These are phyloP conservation scores for Anarrhichthys ocellatus DNA, from an alignment of 2,113 vertebrate species.

Conservation along the genomic window DNA sequence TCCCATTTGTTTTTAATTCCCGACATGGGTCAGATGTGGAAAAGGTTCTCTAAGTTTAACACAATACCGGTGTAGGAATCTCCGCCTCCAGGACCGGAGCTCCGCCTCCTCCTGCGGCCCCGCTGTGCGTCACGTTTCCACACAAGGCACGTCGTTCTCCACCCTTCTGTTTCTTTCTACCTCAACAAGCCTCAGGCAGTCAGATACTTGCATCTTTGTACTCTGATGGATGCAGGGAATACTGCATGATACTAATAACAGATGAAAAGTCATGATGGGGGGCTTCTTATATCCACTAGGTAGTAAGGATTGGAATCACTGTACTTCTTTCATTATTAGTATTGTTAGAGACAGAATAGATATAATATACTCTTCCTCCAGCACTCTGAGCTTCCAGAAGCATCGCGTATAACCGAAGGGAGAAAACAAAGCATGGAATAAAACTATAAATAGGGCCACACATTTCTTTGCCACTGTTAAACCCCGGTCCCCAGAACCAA, in stretches of 20 bases:
- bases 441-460: conserved; percentile 20
- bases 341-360: conserved; percentile 44
- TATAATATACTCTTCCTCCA: conserved; percentile 2
- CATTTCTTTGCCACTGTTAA: conserved; percentile 13
- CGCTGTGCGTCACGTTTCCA: conserved; percentile 16
- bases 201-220: not conserved
- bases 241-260: not conserved
- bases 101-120: conserved; percentile 7
- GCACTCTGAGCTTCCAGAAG: conserved; percentile 8
- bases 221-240: conserved; percentile 11
- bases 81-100: conserved; percentile 12
- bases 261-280: not conserved
- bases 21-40: too few species aligned
- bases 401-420: not conserved
- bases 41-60: not conserved
- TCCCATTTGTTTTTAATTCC: too few species aligned
- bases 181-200: conserved; percentile 5
- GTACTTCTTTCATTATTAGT: conserved; percentile 38
- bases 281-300: not conserved
- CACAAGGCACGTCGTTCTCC: conserved; percentile 49
- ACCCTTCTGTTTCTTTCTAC: not conserved
- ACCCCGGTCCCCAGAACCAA: conserved; percentile 31
- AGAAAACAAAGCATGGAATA: conserved; percentile 20
- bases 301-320: conserved; percentile 11
- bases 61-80: conserved; percentile 48